Evolutionary conservation across 37 sponge, comb jelly and placozoan genomes (phyloP), one percentile per base, ranked within the genome.

Genomic region (Theonella swinhoei): DNA sequence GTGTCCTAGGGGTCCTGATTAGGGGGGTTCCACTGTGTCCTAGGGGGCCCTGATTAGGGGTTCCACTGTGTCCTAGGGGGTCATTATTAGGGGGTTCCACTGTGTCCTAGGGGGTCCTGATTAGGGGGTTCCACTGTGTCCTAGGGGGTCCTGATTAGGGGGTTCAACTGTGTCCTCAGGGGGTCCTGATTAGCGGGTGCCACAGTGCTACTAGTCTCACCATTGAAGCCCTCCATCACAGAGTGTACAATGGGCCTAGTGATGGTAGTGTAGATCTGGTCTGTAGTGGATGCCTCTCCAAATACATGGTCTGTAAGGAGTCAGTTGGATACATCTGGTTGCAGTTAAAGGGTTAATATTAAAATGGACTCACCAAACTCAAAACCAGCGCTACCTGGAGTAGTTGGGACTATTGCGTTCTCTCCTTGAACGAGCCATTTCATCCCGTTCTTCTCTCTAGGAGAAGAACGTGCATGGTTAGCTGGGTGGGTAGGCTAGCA

Each of bases 151-250:
- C n/a, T n/a, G n/a, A n/a, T n/a, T n/a, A n/a, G n/a, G n/a, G n/a
- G n/a, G n/a, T n/a, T n/a, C n/a, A 47, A 47, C 7, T 47, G 14
- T 17, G 54, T 47, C 14, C 14, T 7, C 54, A 47, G 14, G 7
- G 54, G 14, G 54, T 47, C 54, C 7, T 47, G 7, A 47, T 14
- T 47, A 47, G 11, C 11, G 7, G 11, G 68, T 63, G 33, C 76
- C 74, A 47, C 42, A 86, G 9, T 62, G 23, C 7, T 28, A 29
- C 1, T 1, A 4, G 22, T 38, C 92, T 25, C 74, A 95, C 96
- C 96, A 84, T 95, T 91, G 83, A 92, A 86, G 1, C 96, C 96
- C 81, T 92, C 91, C 85, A 95, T 79, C 29, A 88, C 87, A 0
- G 94, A 87, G 7, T 33, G 62, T 4, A 95, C 86, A 14, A 92